Conservation (phyloP, 2,888 invertebrate species). For the Ophion ellenae region DNA sequence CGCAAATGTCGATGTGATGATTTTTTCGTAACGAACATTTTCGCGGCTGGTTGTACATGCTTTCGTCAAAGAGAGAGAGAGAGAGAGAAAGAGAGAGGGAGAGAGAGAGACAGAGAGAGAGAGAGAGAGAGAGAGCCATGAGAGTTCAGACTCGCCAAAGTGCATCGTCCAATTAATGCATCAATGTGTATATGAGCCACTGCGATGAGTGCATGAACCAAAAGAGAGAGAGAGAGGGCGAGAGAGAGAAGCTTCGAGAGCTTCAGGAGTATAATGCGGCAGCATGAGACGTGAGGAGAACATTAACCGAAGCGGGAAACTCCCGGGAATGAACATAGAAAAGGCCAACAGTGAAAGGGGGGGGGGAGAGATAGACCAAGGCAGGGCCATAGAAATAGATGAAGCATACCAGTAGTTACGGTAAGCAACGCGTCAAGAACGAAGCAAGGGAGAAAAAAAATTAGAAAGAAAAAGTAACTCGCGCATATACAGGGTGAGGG, state of each 20-base stretch:
- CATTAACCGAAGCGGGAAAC: constrained; percentile 10
- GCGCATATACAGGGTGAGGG: not conserved
- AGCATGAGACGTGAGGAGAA: not conserved
- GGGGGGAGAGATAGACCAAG: not conserved
- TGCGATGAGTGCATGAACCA: too few species aligned
- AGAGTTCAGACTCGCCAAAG: constrained; percentile 18
- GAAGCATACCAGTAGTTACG: constrained; percentile 55
- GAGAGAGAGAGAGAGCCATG: not conserved
- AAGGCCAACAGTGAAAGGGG: not conserved
- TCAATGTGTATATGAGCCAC: not conserved
- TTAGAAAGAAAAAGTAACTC: constrained; percentile 25
- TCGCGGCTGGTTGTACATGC: constrained; percentile 6
- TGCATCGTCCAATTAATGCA: constrained; percentile 44
- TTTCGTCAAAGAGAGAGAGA: constrained; percentile 22
- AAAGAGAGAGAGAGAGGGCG: not conserved
- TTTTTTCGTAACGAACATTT: constrained; percentile 18
- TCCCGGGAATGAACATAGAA: constrained; percentile 19
- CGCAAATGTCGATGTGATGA: constrained; percentile 56
- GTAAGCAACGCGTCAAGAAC: constrained; percentile 62
- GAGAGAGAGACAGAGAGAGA: not conserved
- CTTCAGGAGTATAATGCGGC: not conserved
- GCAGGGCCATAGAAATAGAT: constrained; percentile 16
- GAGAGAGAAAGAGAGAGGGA: not conserved
- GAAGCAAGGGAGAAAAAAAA: constrained; percentile 42
- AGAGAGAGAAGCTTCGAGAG: not conserved